Evolutionary conservation across 1,140 invertebrate species (phyloP).

Genomic region (Atta cephalotes): DNA sequence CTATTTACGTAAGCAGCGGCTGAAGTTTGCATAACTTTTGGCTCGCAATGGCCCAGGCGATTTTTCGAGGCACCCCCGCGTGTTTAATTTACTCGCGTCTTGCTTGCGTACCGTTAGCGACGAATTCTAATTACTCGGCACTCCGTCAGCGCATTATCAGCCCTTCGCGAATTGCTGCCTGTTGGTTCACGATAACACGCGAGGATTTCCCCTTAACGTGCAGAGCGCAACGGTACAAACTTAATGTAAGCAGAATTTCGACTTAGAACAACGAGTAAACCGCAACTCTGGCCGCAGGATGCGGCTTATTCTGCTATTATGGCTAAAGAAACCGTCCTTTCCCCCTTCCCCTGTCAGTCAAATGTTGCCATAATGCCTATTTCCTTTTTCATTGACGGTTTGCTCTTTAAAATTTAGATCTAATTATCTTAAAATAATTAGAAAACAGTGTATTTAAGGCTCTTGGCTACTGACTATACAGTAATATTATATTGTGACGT

Average conservation of each 20-base stretch:
- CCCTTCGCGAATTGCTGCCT: conserved; percentile 70
- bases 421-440: background rate
- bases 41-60: background rate
- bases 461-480: too few species aligned
- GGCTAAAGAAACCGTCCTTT: background rate
- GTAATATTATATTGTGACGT: too few species aligned
- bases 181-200: conserved; percentile 66
- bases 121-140: conserved; percentile 73
- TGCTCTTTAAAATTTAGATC: background rate
- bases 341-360: background rate
- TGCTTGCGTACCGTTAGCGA: conserved; percentile 52
- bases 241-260: conserved; percentile 46
- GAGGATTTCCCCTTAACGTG: conserved; percentile 5
- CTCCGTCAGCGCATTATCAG: conserved; percentile 65
- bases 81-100: conserved; percentile 35
- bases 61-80: conserved; percentile 32
- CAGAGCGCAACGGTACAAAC: conserved; percentile 6
- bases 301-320: background rate
- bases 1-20: conserved; percentile 29
- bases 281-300: background rate
- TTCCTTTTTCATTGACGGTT: background rate
- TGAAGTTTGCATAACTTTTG: conserved; percentile 17
- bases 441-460: background rate
- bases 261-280: conserved; percentile 49
- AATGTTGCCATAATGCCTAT: background rate